Evolutionary conservation across 2,888 invertebrate genomes (phyloP), one percentile per base, ranked within the genome.

Genomic region (Cyrtodaria siliqua): DNA sequence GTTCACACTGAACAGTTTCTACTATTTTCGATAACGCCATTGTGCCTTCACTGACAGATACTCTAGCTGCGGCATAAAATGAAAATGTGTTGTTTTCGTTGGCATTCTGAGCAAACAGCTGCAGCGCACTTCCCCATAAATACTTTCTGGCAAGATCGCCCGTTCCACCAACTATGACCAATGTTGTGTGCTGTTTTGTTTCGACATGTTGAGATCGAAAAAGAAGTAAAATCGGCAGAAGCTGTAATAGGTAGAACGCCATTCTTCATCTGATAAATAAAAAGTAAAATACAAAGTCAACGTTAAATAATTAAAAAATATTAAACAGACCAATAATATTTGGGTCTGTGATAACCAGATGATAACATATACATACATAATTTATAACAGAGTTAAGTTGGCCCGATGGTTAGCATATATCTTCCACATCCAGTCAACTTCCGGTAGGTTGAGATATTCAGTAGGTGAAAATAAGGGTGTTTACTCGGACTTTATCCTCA

Each of bases 141-240:
- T 92, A 92, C 76, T 91, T 92, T 47, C 87, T 79, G 0, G 92
- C 91, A 47, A 93, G 76, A 67, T 92, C 90, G 23, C 93, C 92
- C 6, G 89, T 87, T 4, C 85, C 89, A 23, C 91, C 89, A n/a
- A 89, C 47, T 12, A 91, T 61, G 14, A 89, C 75, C 6, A 91
- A 47, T 56, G 87, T 80, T 24, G 88, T 87, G 47, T 88, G 88
- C 9, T 75, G 67, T 8, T 24, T 60, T 18, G 24, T 23, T 9
- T 26, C 12, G 42, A 24, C 59, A 33, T 33, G 33, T 33, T 33
- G 33, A 61, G 23, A 8, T 9, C 16, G 44, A 9, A 44, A 44
- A 16, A 44, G 20, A 16, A 44, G n/a, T 16, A 44, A 18, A 1
- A 60, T 40, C 3, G 27, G 1, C 14, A 47, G 1, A 6, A 60